phyloP scores from a whole-genome alignment of 2,888 invertebrate species.

The Molorchus minor region DNA sequence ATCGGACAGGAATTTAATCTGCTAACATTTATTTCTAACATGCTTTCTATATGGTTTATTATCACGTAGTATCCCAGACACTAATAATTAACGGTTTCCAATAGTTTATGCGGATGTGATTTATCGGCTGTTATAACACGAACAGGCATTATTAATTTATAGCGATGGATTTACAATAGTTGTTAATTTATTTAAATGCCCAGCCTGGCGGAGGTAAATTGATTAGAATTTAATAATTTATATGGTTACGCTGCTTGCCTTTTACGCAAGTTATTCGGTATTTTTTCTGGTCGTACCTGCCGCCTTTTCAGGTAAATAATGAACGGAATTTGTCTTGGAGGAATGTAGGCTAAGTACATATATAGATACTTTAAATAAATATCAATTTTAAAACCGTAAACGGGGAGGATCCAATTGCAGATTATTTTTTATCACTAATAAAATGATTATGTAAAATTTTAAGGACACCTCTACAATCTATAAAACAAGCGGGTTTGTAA shows the following conservation, averaged over 20 bases:
- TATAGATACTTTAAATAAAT: neutral
- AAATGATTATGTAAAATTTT: too few relatives aligned
- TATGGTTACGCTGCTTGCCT: neutral
- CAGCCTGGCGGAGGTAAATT: constrained; percentile 29
- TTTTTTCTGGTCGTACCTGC: neutral
- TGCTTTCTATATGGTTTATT: constrained; percentile 6
- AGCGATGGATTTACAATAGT: constrained; percentile 30
- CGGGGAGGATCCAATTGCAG: too few relatives aligned
- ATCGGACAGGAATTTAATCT: too few relatives aligned
- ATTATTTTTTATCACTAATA: too few relatives aligned
- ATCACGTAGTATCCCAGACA: constrained; percentile 33
- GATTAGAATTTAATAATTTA: constrained; percentile 26
- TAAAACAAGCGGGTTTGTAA: too few relatives aligned
- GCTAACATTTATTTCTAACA: constrained; percentile 9
- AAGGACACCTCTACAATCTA: too few relatives aligned
- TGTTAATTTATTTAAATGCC: constrained; percentile 35
- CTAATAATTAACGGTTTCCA: constrained; percentile 41
- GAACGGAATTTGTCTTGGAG: too few relatives aligned
- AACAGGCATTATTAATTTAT: constrained; percentile 35
- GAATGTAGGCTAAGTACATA: too few relatives aligned
- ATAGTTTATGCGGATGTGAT: constrained; percentile 38
- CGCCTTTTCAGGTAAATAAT: too few relatives aligned
- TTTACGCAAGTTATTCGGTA: neutral
- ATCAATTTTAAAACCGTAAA: too few relatives aligned
- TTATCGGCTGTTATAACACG: constrained; percentile 35